Base-by-base conservation (phyloP, 1,140 invertebrate species). In the Ceratina australensis region DNA sequence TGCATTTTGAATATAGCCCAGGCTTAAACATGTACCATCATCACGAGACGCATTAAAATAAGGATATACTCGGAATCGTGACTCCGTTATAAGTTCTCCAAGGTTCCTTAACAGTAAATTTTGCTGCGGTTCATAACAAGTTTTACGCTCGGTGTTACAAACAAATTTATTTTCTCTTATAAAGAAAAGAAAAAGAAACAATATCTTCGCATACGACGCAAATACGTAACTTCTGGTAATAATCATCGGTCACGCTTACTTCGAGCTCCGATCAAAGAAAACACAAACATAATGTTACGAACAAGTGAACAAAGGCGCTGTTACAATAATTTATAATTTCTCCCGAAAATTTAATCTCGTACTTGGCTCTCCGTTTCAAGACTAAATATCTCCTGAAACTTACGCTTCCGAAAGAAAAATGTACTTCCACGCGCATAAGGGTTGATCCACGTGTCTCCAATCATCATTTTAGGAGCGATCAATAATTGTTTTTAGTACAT, bases 21-120 rank as follows among this genome's bases (percentile, higher is more conserved):
- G 74, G 74, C 47, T 77, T 61, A 61, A 52, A 18, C 52, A 71
- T 77, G 74, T 77, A 77, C 66, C 74, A 42, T 42, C 20, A 52
- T 77, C 22, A 61, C 15, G 26, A 52, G 65, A 50, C 74, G 74
- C 74, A 61, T 71, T 49, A 77, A 54, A 12, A 54, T 3, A 54
- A 71, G 61, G n/a, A 69, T 61, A 71, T 71, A 71, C 26, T 24
- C 22, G 52, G 16, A n/a, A 22, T 61, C 16, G 15, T 33, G 33
- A 77, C 67, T 71, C 66, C 8, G 24, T 61, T 50, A 18, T n/a
- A 47, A 47, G 42, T 61, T 28, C n/a, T n/a, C 5, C 50, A 61
- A 56, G 50, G 56, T 69, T 52, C 15, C 56, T 26, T 57, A 69
- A 77, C 74, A 71, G 67, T 77, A 50, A 76, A 76, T 69, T 69